Evolutionary conservation across 2,113 vertebrate genomes (phyloP).

Genomic region (Periophthalmus modestus): DNA sequence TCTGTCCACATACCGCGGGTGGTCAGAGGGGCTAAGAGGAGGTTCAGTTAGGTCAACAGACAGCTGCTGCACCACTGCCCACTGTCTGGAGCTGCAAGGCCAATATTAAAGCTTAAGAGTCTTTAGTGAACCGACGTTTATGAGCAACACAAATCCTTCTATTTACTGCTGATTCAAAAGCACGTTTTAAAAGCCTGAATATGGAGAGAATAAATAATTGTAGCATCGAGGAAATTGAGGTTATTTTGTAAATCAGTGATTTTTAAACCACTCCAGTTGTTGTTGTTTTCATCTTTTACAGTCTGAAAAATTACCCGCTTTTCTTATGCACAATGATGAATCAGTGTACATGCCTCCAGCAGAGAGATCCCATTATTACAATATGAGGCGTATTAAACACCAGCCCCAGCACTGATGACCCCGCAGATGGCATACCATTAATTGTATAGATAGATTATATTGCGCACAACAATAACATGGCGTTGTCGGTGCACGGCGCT

Average conservation of each 20-base stretch:
- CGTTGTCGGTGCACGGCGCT: slow-evolving; percentile 34
- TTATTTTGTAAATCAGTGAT: slow-evolving; percentile 57
- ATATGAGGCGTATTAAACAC: slow-evolving; percentile 57
- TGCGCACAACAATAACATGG: slow-evolving; percentile 55
- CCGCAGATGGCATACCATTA: slow-evolving; percentile 64
- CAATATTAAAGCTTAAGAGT: slow-evolving; percentile 71
- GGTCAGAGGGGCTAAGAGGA: slow-evolving; percentile 72
- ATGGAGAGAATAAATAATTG: slow-evolving; percentile 48
- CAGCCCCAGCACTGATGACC: slow-evolving; percentile 60
- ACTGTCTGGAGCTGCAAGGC: slow-evolving; percentile 73
- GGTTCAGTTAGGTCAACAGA: slow-evolving; percentile 70
- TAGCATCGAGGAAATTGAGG: slow-evolving; percentile 53
- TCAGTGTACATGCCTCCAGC: slow-evolving; percentile 42
- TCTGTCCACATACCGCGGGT: slow-evolving; percentile 58
- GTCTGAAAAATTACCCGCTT: slow-evolving; percentile 17
- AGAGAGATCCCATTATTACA: slow-evolving; percentile 59
- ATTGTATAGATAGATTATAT: slow-evolving; percentile 70
- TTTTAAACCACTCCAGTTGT: slow-evolving; percentile 35
- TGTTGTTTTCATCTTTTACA: slow-evolving; percentile 38
- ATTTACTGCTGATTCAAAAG: slow-evolving; percentile 31
- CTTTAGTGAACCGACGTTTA: slow-evolving; percentile 63
- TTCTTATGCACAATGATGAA: slow-evolving; percentile 39
- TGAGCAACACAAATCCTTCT: slow-evolving; percentile 50
- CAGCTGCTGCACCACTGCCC: slow-evolving; percentile 73
- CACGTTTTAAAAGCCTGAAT: slow-evolving; percentile 40